A percentile compares a stretch with the other conserved stretches of the same genome.
phyloP scores from a whole-genome alignment of 2,797 vertebrate species.

The Selene dorsalis region DNA sequence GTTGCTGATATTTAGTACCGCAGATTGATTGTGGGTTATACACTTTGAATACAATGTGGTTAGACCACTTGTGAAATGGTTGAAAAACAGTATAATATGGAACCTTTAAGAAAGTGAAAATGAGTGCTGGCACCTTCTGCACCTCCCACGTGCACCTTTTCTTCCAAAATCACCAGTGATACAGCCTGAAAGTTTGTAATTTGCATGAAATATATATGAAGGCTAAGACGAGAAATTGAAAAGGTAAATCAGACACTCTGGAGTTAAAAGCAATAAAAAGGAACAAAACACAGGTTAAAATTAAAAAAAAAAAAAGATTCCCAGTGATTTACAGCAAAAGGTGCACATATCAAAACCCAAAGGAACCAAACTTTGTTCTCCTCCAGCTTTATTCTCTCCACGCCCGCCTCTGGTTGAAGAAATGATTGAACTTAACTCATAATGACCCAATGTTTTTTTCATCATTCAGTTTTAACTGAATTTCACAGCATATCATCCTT shows the following conservation, averaged over 20 bases:
- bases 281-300: neutral
- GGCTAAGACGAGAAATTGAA: neutral
- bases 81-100: too few relatives aligned
- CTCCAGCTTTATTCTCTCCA: neutral
- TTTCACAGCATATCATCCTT: neutral
- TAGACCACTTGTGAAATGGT: too few relatives aligned
- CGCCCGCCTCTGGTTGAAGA: neutral
- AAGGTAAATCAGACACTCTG: neutral
- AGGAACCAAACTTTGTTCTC: neutral
- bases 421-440: neutral
- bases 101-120: too few relatives aligned
- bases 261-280: neutral
- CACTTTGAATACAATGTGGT: too few relatives aligned
- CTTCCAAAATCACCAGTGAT: neutral
- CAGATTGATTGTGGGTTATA: too few relatives aligned
- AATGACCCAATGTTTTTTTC: neutral
- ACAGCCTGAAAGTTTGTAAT: neutral
- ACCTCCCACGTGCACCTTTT: neutral
- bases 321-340: neutral
- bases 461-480: neutral
- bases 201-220: slow-evolving; percentile 1
- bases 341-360: neutral
- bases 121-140: too few relatives aligned
- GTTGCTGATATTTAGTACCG: too few relatives aligned
- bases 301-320: too few relatives aligned